Evolutionary conservation across 2,888 invertebrate genomes (phyloP), one percentile per base, ranked within the genome.

Genomic region (Pyrocoelia pectoralis): DNA sequence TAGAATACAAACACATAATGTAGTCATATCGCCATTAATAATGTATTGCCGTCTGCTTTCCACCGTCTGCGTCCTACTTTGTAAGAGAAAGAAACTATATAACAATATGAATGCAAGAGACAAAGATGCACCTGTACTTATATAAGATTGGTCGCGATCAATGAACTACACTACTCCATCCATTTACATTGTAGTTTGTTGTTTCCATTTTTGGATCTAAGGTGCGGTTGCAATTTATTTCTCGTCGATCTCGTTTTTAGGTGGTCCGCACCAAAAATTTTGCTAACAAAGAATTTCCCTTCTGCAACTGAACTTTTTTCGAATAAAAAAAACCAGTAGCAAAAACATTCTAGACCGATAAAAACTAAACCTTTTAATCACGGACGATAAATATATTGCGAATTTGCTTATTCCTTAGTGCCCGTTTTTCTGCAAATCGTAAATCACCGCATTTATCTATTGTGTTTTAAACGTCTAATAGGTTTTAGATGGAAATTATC

Each of bases 21-120:
- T 64, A 64, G 64, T 64, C 64, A 66, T 61, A 59, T 62, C 59
- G 57, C 4, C 64, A 68, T 68, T 64, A 66, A 68, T 64, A 58
- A 68, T 66, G 66, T 60, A 66, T 63, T 52, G 57, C 51, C 41
- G 65, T 68, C 65, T 63, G 63, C 54, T 63, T 62, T 68, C 48
- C 62, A 63, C 63, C 53, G 61, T 57, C 65, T 63, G 61, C 56
- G 65, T 56, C 59, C 61, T 59, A 66, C 64, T 64, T 64, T 50
- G 59, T 12, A 12, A 8, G 12, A 18, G 33, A 10, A 46, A 29
- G 52, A 59, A 24, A 59, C 10, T 17, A 12, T 49, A 4, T 12
- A 10, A 33, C 28, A 24, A 52, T 59, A 41, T 9, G 14, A 38
- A 14, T 54, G 54, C 46, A 52, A 40, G 15, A 19, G 29, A 62